These are phyloP conservation scores for Drosophila truncata DNA, from an alignment of 1,140 invertebrate genomes.

Conservation along the genomic window DNA sequence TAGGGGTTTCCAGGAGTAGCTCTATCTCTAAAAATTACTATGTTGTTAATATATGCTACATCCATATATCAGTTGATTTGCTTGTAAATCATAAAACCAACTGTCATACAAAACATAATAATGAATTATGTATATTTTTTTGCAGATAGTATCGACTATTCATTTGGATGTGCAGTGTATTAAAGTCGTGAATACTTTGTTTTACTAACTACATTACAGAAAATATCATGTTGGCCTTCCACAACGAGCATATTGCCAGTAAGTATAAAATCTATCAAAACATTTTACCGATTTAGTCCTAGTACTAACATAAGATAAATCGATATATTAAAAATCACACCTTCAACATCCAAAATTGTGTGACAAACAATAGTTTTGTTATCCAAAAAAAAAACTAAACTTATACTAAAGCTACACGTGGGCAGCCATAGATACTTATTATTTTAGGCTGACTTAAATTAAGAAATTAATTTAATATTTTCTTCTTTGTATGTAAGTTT, in stretches of 20 bases:
- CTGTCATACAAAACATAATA: neutral
- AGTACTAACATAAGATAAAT: neutral
- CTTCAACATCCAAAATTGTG: neutral
- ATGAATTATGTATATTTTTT: neutral
- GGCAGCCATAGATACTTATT: too few relatives aligned
- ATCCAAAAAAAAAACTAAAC: too few relatives aligned
- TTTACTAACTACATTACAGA: conserved; percentile 2
- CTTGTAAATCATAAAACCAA: neutral
- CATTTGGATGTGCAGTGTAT: conserved; percentile 18
- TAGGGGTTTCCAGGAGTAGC: too few relatives aligned
- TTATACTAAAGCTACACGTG: too few relatives aligned
- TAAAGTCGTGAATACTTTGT: neutral
- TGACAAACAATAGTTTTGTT: too few relatives aligned
- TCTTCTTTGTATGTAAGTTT: too few relatives aligned
- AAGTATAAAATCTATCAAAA: conserved; percentile 45
- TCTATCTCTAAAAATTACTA: too few relatives aligned
- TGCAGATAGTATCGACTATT: conserved; percentile 17
- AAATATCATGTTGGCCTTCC: conserved; percentile 73
- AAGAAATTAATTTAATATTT: too few relatives aligned
- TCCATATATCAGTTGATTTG: neutral
- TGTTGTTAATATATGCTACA: too few relatives aligned
- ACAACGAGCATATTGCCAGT: conserved; percentile 74
- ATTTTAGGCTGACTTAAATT: too few relatives aligned
- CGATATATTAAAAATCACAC: neutral
- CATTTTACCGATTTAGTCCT: neutral